Evolutionary conservation across 2,888 invertebrate genomes (phyloP).

Genomic region (Ormyrus labotus): DNA sequence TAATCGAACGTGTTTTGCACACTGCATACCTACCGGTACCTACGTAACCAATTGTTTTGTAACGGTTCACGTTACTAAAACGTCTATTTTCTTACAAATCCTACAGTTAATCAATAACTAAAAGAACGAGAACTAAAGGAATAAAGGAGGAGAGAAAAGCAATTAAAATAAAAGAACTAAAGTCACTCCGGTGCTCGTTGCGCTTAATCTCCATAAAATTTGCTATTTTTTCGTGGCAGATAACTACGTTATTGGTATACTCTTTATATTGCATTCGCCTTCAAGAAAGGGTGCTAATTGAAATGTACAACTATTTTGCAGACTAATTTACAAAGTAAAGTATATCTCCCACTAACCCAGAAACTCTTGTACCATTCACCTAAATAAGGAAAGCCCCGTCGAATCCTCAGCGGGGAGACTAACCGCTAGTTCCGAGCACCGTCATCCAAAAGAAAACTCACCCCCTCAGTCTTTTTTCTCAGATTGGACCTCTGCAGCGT

Average conservation of each 20-base stretch:
- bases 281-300: no score
- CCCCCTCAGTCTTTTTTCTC: slow-evolving; percentile 82
- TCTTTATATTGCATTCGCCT: no score
- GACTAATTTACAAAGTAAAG: no score
- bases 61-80: not conserved
- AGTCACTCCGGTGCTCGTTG: not conserved
- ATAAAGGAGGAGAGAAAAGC: slow-evolving; percentile 4
- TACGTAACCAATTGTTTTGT: no score
- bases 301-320: no score
- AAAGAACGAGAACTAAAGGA: slow-evolving; percentile 23
- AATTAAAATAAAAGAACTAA: slow-evolving; percentile 28
- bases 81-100: slow-evolving; percentile 55
- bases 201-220: slow-evolving; percentile 17
- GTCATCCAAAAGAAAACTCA: slow-evolving; percentile 45
- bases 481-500: slow-evolving; percentile 88
- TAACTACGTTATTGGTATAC: no score
- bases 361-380: no score
- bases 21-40: no score
- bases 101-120: slow-evolving; percentile 31
- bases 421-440: slow-evolving; percentile 2
- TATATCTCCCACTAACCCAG: no score
- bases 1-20: no score
- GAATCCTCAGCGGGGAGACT: not conserved
- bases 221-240: no score
- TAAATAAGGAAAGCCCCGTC: no score